Percentiles rank a stretch among this genome's conserved stretches.
These are phyloP conservation scores for Channallabes apus DNA, from an alignment of 2,797 vertebrate genomes.

Conservation along the genomic window DNA sequence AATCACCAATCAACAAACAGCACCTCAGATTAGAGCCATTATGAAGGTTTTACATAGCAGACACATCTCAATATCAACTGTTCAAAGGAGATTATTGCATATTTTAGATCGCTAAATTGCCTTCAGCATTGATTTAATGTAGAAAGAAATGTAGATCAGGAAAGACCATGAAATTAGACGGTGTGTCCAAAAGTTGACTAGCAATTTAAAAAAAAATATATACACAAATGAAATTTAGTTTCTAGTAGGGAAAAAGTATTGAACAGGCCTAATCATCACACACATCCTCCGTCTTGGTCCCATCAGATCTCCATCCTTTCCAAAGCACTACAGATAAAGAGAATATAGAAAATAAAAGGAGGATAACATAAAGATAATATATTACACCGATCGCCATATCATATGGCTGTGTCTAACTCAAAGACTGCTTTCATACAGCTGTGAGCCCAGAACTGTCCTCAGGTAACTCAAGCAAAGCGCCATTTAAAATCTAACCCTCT, in stretches of 20 bases:
- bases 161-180: too few relatives aligned
- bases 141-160: too few relatives aligned
- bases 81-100: too few relatives aligned
- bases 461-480: slow-evolving; percentile 2
- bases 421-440: background rate
- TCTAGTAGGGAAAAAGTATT: background rate
- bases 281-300: background rate
- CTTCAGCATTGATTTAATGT: too few relatives aligned
- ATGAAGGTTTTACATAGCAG: too few relatives aligned
- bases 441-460: background rate
- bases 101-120: too few relatives aligned
- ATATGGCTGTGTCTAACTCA: background rate
- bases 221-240: background rate
- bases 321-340: background rate
- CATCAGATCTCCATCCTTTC: background rate
- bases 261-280: background rate
- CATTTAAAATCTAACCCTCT: slow-evolving; percentile 24
- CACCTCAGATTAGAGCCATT: too few relatives aligned
- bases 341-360: background rate
- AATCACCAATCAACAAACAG: too few relatives aligned
- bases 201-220: too few relatives aligned
- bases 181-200: too few relatives aligned
- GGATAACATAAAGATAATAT: background rate
- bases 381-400: background rate
- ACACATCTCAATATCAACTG: too few relatives aligned